Evolutionary conservation across 2,888 invertebrate genomes (phyloP), one percentile per base, ranked within the genome.

Genomic region (Chrysolina haemoptera): DNA sequence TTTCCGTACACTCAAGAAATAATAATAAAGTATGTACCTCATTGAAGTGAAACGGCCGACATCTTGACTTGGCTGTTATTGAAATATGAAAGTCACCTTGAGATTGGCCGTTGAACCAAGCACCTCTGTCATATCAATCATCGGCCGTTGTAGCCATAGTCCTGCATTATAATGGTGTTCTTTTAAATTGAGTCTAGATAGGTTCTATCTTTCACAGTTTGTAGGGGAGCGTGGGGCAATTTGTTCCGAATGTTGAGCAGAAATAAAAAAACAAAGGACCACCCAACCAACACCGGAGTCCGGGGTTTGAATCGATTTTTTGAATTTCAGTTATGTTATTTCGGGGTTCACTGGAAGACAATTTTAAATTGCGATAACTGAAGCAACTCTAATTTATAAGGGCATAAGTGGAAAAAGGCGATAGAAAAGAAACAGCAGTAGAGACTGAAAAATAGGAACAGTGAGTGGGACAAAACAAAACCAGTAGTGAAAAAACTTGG

Each of bases 41-140:
- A 62, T 59, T 27, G 59, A 59, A 27, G 59, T 59, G n/a, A 59
- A 35, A 59, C 59, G 35, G 27, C 59, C 59, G 62, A 74, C 70
- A 74, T 70, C 67, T 70, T 70, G 70, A 67, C 62, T 40, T 70
- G 74, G 68, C 27, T 71, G 74, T 76, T 79, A 78, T 75, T 76
- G 71, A 80, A 78, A 79, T 79, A 82, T 80, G 80, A 82, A 82
- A 82, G 82, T 82, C 81, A 83, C 83, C 83, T 83, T 82, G 82
- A 75, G 76, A 79, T 79, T 82, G 82, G 82, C 80, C 83, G 79
- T 83, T 83, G 83, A 83, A 82, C 83, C 76, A 76, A 77, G 77
- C 78, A 77, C 80, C 77, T 77, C 80, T 79, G 78, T 81, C 79
- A 79, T 82, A 82, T 82, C 82, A 82, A 82, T 82, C 82, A 82